Evolutionary conservation across 2,113 vertebrate genomes (phyloP).

Genomic region (Syrmaticus mikado): DNA sequence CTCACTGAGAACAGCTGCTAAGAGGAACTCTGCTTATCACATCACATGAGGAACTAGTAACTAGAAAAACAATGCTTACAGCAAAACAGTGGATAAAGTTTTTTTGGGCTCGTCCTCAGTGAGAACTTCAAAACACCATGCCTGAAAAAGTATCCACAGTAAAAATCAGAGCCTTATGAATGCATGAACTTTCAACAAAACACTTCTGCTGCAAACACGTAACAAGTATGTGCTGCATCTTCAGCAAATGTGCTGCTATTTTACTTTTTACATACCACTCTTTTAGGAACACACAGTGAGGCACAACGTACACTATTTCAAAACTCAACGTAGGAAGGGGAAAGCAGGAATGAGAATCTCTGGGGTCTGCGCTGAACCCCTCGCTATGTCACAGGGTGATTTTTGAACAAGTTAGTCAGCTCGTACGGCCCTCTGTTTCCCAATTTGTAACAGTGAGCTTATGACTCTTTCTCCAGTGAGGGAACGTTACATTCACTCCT

Average conservation of each 20-base stretch:
- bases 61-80: background rate
- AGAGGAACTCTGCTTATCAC: background rate
- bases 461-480: background rate
- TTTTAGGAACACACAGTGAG: background rate
- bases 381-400: background rate
- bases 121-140: background rate
- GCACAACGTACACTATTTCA: background rate
- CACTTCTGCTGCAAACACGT: background rate
- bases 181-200: background rate
- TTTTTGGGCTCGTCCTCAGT: background rate
- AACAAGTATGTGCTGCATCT: background rate
- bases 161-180: background rate
- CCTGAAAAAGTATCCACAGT: background rate
- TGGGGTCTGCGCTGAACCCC: background rate
- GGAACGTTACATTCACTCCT: background rate
- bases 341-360: background rate
- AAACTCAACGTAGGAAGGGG: background rate
- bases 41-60: background rate
- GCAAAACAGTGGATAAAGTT: background rate
- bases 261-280: background rate
- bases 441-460: background rate
- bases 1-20: background rate
- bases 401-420: background rate
- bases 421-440: background rate
- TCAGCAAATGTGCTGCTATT: background rate